Percentiles rank a stretch among this genome's conserved stretches.
phyloP scores from a whole-genome alignment of 2,888 invertebrate species.

The Brachyptera putata region DNA sequence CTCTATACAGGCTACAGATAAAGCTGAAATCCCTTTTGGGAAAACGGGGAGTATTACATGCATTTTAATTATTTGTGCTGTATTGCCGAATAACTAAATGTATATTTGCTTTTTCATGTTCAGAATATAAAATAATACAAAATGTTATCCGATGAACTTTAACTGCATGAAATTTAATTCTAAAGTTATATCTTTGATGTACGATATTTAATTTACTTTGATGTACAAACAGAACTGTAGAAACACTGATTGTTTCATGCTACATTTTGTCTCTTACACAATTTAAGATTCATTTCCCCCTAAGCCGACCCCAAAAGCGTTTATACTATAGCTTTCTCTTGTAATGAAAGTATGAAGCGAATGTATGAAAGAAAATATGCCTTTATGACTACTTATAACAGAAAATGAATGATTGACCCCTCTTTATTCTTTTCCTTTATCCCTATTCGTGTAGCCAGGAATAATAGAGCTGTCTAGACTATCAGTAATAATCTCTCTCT shows the following conservation, averaged over 20 bases:
- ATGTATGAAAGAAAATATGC: too few species aligned
- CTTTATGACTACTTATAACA: too few species aligned
- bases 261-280: too few species aligned
- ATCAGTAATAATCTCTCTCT: background rate
- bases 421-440: too few species aligned
- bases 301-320: too few species aligned
- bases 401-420: too few species aligned
- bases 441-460: background rate
- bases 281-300: too few species aligned
- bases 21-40: conserved; percentile 11
- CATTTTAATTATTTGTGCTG: conserved; percentile 17
- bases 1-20: background rate
- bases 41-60: conserved; percentile 11
- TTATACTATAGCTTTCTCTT: too few species aligned
- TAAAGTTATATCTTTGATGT: background rate
- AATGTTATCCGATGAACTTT: background rate
- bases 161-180: background rate
- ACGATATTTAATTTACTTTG: too few species aligned
- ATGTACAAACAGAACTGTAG: too few species aligned
- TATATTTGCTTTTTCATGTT: conserved; percentile 1
- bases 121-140: background rate
- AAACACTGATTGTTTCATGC: too few species aligned
- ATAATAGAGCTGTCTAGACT: background rate
- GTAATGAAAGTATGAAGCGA: too few species aligned
- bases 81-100: background rate